Evolutionary conservation across 1,140 invertebrate genomes (phyloP).

Genomic region (Oncopodura yosiiana): DNA sequence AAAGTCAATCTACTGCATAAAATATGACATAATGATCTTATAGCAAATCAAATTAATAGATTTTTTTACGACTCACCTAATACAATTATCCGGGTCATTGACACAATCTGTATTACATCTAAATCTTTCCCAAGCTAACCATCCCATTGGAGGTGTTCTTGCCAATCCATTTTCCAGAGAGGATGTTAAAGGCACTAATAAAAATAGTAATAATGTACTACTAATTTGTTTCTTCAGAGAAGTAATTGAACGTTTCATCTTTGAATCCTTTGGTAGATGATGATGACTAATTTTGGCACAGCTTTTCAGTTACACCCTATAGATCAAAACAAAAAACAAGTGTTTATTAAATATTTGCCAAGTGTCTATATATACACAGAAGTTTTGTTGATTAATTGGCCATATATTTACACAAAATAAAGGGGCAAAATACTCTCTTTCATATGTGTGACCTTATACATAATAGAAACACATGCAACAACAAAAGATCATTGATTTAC

Average conservation of each 20-base stretch:
- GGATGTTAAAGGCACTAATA: conserved; percentile 17
- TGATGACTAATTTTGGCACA: not conserved
- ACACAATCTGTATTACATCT: conserved; percentile 87
- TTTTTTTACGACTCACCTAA: conserved; percentile 70
- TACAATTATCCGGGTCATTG: conserved; percentile 84
- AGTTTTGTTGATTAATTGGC: no score
- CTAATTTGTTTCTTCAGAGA: no score
- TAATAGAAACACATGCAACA: no score
- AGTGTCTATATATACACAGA: not conserved
- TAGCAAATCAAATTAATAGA: no score
- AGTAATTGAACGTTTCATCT: conserved; percentile 12
- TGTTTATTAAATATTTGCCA: not conserved
- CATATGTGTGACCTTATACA: no score
- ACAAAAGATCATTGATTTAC: no score
- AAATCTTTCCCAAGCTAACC: conserved; percentile 88
- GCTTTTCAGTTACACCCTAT: not conserved
- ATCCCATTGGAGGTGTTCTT: conserved; percentile 73
- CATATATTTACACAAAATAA: no score
- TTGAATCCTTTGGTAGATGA: conserved; percentile 7
- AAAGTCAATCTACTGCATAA: no score
- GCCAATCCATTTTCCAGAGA: conserved; percentile 71
- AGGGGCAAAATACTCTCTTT: no score
- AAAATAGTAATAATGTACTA: conserved; percentile 15
- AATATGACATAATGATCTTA: no score
- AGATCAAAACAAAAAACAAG: not conserved